These are phyloP conservation scores for Neosilurus hyrtlii DNA, from an alignment of 2,797 vertebrate species.

Conservation along the genomic window DNA sequence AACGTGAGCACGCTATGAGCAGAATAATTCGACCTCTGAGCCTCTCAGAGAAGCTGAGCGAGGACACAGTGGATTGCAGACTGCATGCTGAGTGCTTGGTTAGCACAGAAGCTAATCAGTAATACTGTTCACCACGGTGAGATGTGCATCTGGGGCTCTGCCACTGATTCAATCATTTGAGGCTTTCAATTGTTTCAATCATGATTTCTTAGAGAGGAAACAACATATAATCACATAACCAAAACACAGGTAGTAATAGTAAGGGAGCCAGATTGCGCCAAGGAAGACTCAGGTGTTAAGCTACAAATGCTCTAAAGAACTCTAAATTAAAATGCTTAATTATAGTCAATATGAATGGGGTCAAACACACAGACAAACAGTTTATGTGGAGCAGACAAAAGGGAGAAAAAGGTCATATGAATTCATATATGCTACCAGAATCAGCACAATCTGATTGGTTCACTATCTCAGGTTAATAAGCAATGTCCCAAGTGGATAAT, in stretches of 20 bases:
- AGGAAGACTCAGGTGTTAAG: not conserved
- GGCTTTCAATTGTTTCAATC: slow-evolving; percentile 44
- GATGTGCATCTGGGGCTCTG: slow-evolving; percentile 53
- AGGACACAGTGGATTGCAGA: slow-evolving; percentile 50
- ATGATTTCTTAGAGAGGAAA: slow-evolving; percentile 34
- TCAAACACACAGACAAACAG: not conserved
- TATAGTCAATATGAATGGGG: not conserved
- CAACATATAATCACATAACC: slow-evolving; percentile 48
- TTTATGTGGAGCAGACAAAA: not conserved
- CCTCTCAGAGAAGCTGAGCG: slow-evolving; percentile 52
- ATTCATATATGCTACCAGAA: too few species aligned
- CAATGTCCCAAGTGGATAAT: too few species aligned
- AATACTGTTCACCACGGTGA: slow-evolving; percentile 2
- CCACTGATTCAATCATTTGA: slow-evolving; percentile 48
- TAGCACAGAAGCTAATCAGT: slow-evolving; percentile 17
- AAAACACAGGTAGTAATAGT: slow-evolving; percentile 9
- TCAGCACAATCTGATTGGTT: too few species aligned
- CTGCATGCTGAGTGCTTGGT: not conserved
- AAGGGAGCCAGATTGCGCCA: not conserved
- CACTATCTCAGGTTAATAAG: too few species aligned
- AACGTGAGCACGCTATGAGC: not conserved
- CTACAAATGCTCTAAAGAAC: not conserved
- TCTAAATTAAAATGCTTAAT: not conserved
- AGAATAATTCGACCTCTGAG: not conserved
- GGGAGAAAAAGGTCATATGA: not conserved